Conservation (phyloP, 2,888 invertebrate species). For the Desoria tigrina region DNA sequence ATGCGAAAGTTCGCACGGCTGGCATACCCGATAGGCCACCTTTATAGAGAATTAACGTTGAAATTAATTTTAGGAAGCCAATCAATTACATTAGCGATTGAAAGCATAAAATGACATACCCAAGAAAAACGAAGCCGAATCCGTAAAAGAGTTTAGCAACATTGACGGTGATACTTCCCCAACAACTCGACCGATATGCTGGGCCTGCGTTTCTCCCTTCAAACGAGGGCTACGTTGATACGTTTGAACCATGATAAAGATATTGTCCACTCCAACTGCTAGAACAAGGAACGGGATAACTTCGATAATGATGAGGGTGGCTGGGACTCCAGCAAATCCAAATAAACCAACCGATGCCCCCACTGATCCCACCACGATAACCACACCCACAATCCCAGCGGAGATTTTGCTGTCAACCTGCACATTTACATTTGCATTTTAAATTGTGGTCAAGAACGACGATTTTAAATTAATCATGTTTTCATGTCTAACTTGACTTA, state of each 20-base stretch:
- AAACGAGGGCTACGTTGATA: slow-evolving; percentile 76
- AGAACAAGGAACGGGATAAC: slow-evolving; percentile 89
- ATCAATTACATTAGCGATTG: background rate
- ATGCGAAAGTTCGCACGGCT: slow-evolving; percentile 85
- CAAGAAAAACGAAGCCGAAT: slow-evolving; percentile 94
- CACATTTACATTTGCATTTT: slow-evolving; percentile 5
- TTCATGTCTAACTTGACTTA: too few species aligned
- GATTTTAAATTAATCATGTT: background rate
- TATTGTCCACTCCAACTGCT: slow-evolving; percentile 95
- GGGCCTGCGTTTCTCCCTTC: slow-evolving; percentile 75
- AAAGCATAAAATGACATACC: slow-evolving; percentile 58
- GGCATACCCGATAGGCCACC: slow-evolving; percentile 85
- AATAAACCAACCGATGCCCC: slow-evolving; percentile 91
- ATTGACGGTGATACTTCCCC: slow-evolving; percentile 96
- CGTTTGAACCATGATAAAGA: slow-evolving; percentile 93
- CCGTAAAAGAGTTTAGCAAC: slow-evolving; percentile 89
- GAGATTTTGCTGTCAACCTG: slow-evolving; percentile 93
- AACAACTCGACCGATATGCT: slow-evolving; percentile 85
- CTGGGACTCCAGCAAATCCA: slow-evolving; percentile 74
- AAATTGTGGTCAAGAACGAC: background rate
- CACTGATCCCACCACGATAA: slow-evolving; percentile 91
- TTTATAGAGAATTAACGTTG: slow-evolving; percentile 53
- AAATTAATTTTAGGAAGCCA: background rate
- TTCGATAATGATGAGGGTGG: slow-evolving; percentile 87
- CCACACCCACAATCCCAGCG: slow-evolving; percentile 89